Evolutionary conservation across 2,888 invertebrate species (phyloP), one percentile per base, ranked within the genome.

Genomic region (Agrotis clavis): DNA sequence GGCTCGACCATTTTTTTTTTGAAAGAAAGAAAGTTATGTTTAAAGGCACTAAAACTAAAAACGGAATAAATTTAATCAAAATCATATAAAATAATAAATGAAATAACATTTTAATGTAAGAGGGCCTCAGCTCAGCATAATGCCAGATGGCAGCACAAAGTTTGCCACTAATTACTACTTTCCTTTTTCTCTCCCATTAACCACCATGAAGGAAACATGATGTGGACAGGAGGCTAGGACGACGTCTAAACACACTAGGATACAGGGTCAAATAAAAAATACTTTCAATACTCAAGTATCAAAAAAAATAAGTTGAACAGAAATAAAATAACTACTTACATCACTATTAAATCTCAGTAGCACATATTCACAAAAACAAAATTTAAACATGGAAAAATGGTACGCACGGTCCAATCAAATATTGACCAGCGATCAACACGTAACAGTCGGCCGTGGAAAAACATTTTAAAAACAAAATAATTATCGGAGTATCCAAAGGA

Each of bases 351-450:
- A 74, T 25, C 45, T 1, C 75, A 67, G 69, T 53, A 70, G 65
- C 65, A 68, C 75, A 81, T 85, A 53, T 84, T 3, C 57, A 14
- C 13, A 82, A 90, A 91, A 91, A 90, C 87, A 88, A 88, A 35
- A 91, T 91, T 91, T 88, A 90, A 93, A 92, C 83, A 77, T 81
- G 83, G 81, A 82, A 89, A 91, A 92, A 91, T 89, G 90, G 88
- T 84, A 89, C 85, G 77, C 75, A 66, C 72, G 51, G 51, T 30
- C 35, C 71, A 69, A 94, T 92, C 94, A 95, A 95, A 95, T 95
- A 95, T 95, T 95, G 94, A 94, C 94, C 90, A 86, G 88, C 85
- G 92, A 90, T 94, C 94, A 93, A 95, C 94, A 93, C 93, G 93
- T 93, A 88, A 92, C 86, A 91, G 92, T 91, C 91, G 86, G 90